Conservation (phyloP, 2,113 vertebrate species). For the Chionodraco myersi region DNA sequence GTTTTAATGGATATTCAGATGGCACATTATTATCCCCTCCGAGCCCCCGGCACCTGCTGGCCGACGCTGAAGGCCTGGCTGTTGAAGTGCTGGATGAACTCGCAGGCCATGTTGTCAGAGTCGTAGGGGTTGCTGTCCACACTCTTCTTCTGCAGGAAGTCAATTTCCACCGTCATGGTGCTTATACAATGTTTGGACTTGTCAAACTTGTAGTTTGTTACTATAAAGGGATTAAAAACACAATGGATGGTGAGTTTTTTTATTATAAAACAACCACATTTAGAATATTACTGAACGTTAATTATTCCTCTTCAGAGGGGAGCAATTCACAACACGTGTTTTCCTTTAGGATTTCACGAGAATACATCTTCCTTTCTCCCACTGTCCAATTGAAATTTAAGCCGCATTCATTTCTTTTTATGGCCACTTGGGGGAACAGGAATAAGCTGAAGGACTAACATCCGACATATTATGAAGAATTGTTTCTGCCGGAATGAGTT, state of each 20-base stretch:
- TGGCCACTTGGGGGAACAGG: background rate
- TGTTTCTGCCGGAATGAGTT: too few relatives aligned
- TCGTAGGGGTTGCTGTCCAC: slow-evolving; percentile 94
- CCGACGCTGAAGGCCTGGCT: slow-evolving; percentile 90
- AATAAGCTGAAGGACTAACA: background rate
- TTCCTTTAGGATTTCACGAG: background rate
- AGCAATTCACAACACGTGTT: too few relatives aligned
- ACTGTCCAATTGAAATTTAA: background rate
- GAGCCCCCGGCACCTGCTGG: slow-evolving; percentile 88
- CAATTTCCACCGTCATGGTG: slow-evolving; percentile 92
- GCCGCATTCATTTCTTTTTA: background rate
- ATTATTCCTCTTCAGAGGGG: background rate
- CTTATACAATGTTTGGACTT: slow-evolving; percentile 93
- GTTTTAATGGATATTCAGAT: background rate
- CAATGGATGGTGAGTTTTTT: background rate
- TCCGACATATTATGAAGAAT: background rate
- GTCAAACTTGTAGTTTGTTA: slow-evolving; percentile 91
- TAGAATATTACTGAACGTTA: background rate
- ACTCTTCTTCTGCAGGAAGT: slow-evolving; percentile 97
- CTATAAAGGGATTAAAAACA: slow-evolving; percentile 70
- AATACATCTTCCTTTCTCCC: background rate
- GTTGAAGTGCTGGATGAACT: slow-evolving; percentile 95
- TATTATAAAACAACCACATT: background rate
- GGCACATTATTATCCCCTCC: background rate
- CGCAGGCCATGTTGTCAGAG: slow-evolving; percentile 93